Conservation (phyloP, 2,797 vertebrate species). For the Fundulus diaphanus region DNA sequence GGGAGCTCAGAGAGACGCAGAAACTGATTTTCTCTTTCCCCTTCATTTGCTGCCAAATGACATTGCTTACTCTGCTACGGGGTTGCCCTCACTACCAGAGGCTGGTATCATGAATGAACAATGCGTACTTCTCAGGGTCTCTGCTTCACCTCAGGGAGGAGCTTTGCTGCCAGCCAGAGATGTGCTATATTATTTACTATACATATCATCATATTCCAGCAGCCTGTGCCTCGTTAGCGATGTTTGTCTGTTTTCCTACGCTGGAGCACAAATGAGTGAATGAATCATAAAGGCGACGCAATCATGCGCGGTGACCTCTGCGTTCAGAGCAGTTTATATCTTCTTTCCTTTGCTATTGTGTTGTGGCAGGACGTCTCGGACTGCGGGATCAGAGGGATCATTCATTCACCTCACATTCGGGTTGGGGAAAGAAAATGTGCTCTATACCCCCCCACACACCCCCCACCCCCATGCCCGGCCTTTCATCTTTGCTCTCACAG, state of each 20-base stretch:
- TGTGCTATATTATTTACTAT: constrained; percentile 28
- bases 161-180: constrained; percentile 50
- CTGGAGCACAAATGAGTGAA: constrained; percentile 14
- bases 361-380: constrained; percentile 31
- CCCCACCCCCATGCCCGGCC: constrained; percentile 59
- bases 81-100: constrained; percentile 61
- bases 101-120: constrained; percentile 70
- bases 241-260: constrained; percentile 38
- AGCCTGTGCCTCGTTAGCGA: constrained; percentile 35
- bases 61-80: constrained; percentile 57
- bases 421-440: constrained; percentile 1
- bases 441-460: constrained; percentile 35
- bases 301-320: constrained; percentile 31
- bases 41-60: constrained; percentile 80
- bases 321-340: constrained; percentile 30
- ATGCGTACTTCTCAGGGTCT: constrained; percentile 61
- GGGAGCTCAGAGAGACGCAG: constrained; percentile 53
- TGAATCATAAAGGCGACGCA: constrained; percentile 1
- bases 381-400: constrained; percentile 67
- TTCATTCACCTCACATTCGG: constrained; percentile 67
- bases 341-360: constrained; percentile 42
- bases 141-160: constrained; percentile 50
- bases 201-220: constrained; percentile 32
- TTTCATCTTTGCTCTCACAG: constrained; percentile 83
- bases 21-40: constrained; percentile 67